Evolutionary conservation across 2,888 invertebrate species (phyloP).

Genomic region (Drosophila ezoana): DNA sequence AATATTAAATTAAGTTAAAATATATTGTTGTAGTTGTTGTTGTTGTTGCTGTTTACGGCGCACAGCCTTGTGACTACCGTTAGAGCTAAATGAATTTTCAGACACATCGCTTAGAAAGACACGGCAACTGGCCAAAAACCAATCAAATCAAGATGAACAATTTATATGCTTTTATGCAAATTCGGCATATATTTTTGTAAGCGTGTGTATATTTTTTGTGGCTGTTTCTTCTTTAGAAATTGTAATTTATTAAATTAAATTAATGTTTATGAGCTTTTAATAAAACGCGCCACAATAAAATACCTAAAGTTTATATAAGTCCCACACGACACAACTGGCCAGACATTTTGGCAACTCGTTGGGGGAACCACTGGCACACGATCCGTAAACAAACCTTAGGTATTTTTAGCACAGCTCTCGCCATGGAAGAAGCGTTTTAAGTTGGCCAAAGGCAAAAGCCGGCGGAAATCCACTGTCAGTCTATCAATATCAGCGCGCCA

Average conservation of each 20-base stretch:
- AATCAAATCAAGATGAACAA: constrained; percentile 72
- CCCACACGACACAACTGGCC: constrained; percentile 22
- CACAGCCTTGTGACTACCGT: constrained; percentile 69
- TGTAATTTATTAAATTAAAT: constrained; percentile 79
- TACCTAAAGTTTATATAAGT: constrained; percentile 72
- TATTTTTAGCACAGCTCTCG: constrained; percentile 43
- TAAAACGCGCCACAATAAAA: constrained; percentile 78
- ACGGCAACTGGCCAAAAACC: constrained; percentile 51
- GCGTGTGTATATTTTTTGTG: constrained; percentile 19
- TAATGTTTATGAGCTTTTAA: constrained; percentile 79
- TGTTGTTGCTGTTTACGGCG: constrained; percentile 63
- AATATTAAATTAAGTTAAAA: constrained; percentile 78
- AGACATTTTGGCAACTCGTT: constrained; percentile 73
- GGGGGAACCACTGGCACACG: constrained; percentile 25
- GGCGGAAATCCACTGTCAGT: constrained; percentile 76
- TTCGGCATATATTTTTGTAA: constrained; percentile 27
- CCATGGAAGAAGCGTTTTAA: constrained; percentile 7
- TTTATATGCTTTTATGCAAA: constrained; percentile 78
- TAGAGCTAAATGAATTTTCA: constrained; percentile 70
- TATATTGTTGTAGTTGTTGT: constrained; percentile 57
- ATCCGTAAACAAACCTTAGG: constrained; percentile 2
- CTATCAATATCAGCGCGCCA: constrained; percentile 68
- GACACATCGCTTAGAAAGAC: constrained; percentile 60
- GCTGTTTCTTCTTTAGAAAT: constrained; percentile 55
- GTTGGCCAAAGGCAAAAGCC: constrained; percentile 46